Conservation (phyloP, 2,797 vertebrate species). For the Otolemur crassicaudatus region DNA sequence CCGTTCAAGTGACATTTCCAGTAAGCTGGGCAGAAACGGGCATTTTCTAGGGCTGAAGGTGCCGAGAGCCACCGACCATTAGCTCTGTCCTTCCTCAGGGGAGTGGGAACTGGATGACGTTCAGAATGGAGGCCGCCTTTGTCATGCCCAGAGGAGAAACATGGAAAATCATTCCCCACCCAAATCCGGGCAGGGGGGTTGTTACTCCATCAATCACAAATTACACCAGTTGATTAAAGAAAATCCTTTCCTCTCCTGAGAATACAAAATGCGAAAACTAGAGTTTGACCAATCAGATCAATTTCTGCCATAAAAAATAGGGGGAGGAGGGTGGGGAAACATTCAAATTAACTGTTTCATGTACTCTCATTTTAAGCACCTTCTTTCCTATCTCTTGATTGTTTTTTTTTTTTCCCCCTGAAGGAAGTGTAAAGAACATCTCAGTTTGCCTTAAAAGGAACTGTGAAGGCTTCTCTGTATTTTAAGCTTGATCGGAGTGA, state of each 20-base stretch:
- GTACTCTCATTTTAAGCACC: conserved; percentile 56
- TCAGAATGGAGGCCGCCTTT: neutral
- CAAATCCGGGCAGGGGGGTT: neutral
- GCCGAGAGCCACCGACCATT: neutral
- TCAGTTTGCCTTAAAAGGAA: conserved; percentile 91
- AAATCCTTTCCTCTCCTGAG: neutral
- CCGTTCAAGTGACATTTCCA: neutral
- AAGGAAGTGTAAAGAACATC: conserved; percentile 83
- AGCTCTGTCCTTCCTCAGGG: neutral
- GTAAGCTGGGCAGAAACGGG: neutral
- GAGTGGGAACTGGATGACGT: neutral
- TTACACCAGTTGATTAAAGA: neutral
- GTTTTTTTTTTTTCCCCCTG: conserved; percentile 78
- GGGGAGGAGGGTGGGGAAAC: neutral
- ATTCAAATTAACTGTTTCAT: neutral
- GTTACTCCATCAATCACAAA: conserved; percentile 61
- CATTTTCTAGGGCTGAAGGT: neutral
- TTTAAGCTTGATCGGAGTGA: conserved; percentile 87
- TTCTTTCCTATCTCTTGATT: conserved; percentile 72
- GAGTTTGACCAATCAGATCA: conserved; percentile 46
- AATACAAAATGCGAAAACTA: neutral
- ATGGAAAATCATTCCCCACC: neutral
- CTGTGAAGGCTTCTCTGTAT: conserved; percentile 87
- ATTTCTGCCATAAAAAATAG: conserved; percentile 59
- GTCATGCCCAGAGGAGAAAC: neutral